These are phyloP conservation scores for Ciconia stormi DNA, from an alignment of 2,113 vertebrate species.

Conservation along the genomic window DNA sequence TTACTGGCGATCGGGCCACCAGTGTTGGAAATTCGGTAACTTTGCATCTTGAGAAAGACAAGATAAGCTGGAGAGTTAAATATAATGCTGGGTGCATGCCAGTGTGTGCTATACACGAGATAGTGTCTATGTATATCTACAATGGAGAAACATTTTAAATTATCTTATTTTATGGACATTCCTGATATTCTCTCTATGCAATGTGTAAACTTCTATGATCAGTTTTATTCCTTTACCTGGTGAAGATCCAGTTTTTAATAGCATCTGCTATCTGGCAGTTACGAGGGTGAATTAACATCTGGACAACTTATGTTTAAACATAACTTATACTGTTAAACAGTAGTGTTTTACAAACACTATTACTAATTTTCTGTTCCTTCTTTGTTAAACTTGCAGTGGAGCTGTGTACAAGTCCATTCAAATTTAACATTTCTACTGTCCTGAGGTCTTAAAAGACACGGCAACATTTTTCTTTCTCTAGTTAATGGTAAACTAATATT, in stretches of 20 bases:
- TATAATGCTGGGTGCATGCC: not conserved
- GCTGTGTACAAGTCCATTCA: not conserved
- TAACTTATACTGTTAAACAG: not conserved
- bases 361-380: not conserved
- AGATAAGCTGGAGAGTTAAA: not conserved
- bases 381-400: not conserved
- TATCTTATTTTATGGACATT: not conserved
- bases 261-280: not conserved
- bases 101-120: fast-evolving
- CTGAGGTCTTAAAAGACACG: not conserved
- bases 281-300: not conserved
- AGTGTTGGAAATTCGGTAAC: not conserved
- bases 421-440: not conserved
- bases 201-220: not conserved
- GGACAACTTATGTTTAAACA: not conserved
- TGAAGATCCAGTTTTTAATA: not conserved
- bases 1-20: not conserved
- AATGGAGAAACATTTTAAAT: not conserved
- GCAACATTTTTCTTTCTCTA: not conserved
- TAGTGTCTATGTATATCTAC: not conserved
- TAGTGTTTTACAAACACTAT: not conserved
- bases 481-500: not conserved
- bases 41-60: not conserved
- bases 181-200: not conserved
- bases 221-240: not conserved